Evolutionary conservation across 2,888 invertebrate species (phyloP), one percentile per base, ranked within the genome.

Genomic region (Tetrapedia diversipes): DNA sequence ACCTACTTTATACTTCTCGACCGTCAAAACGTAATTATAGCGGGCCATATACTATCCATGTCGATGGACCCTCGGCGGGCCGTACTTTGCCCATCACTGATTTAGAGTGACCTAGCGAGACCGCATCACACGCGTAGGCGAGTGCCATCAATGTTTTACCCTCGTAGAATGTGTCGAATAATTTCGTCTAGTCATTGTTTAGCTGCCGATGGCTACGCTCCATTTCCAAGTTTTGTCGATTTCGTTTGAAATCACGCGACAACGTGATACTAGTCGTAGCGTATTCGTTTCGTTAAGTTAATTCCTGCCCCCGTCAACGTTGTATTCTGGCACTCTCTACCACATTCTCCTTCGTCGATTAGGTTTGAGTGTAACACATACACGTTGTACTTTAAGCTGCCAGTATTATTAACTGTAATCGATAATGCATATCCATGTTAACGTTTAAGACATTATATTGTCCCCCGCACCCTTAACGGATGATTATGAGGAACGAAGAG

Each of bases 341-440:
- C 57, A 54, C 73, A n/a, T n/a, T n/a, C n/a, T 63, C 24, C 45
- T 65, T 67, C 53, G 64, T 54, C 41, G 57, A 54, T 75, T 84
- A 77, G 77, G 73, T 83, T n/a, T 76, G 51, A 73, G 70, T 68
- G 56, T 82, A 80, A 79, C 77, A 66, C 43, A 37, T 66, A 78
- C 71, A 74, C 72, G 72, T 81, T 79, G 84, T 85, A 85, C 64
- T 85, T 81, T 85, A 85, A 85, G 85, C 85, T 89, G 88, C 87
- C 90, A 90, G 90, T 90, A 90, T 90, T 90, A 90, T 90, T 90
- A 89, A 89, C 86, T 89, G 83, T 89, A 89, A 89, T 86, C 86
- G 81, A 89, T 88, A 87, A 89, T 89, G 89, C 89, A 90, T 90
- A 90, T 90, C 90, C 87, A 87, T 86, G 86, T 88, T 85, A 86